These are phyloP conservation scores for Cryptoblepharus egeriae DNA, from an alignment of 2,797 vertebrate genomes.

Conservation along the genomic window DNA sequence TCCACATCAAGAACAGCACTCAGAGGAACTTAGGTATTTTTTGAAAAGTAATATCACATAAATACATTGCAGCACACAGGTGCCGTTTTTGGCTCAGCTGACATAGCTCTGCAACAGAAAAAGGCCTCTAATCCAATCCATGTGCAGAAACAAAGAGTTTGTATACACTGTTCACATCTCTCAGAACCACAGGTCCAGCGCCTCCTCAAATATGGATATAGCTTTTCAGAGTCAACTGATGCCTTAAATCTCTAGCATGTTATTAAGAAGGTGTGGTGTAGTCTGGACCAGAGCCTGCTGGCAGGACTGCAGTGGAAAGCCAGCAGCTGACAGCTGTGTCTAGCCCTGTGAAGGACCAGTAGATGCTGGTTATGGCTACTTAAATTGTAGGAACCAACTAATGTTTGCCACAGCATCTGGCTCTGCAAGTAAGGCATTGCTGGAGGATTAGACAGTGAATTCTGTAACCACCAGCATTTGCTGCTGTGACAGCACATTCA, in stretches of 20 bases:
- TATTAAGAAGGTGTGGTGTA: neutral
- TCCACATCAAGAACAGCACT: neutral
- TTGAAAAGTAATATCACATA: neutral
- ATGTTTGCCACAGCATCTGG: neutral
- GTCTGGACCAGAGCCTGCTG: neutral
- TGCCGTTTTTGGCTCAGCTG: constrained; percentile 3
- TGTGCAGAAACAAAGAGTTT: neutral
- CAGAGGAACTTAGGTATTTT: neutral
- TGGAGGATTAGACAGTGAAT: neutral
- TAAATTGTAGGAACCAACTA: neutral
- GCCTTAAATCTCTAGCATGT: neutral
- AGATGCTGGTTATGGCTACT: neutral
- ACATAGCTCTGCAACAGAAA: neutral
- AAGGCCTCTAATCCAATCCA: neutral
- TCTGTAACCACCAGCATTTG: constrained; percentile 1
- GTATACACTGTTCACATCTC: neutral
- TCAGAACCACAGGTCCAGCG: neutral
- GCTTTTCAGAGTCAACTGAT: neutral
- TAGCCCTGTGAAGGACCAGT: neutral
- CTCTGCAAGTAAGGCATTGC: neutral
- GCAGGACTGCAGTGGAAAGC: neutral
- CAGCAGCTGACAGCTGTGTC: neutral
- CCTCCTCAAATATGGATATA: neutral
- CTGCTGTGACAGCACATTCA: constrained; percentile 36
- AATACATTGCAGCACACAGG: neutral